These are phyloP conservation scores for Ptilorrhoa leucosticta DNA, from an alignment of 2,113 vertebrate species.

Conservation along the genomic window DNA sequence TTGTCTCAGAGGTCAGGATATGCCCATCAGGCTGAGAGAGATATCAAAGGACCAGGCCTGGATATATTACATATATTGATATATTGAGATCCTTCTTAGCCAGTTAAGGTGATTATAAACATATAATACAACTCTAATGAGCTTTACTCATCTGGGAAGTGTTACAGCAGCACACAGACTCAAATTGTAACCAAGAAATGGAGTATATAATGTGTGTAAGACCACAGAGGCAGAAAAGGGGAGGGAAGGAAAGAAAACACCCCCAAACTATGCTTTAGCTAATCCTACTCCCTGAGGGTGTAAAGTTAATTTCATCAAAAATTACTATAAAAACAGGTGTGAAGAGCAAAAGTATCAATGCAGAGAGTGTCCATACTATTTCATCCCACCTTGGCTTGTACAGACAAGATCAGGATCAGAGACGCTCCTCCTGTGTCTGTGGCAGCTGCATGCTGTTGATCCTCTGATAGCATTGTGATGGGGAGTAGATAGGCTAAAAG, in stretches of 20 bases:
- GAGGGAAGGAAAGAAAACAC: rapidly evolving
- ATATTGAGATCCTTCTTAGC: neutral
- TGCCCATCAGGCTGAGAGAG: neutral
- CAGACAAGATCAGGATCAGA: neutral
- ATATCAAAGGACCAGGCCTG: neutral
- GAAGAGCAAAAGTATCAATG: neutral
- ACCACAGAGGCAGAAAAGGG: neutral
- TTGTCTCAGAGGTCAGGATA: neutral
- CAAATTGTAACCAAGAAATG: neutral
- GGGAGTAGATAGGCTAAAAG: neutral
- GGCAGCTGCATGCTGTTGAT: neutral
- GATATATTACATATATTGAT: neutral
- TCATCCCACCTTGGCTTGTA: neutral
- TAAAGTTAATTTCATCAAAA: neutral
- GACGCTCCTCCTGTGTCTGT: neutral
- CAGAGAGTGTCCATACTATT: neutral
- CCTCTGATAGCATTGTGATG: neutral
- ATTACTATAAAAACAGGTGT: neutral
- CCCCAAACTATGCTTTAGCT: neutral
- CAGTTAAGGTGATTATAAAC: neutral
- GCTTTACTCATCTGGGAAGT: neutral
- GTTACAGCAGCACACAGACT: neutral
- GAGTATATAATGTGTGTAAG: neutral
- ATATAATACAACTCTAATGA: neutral
- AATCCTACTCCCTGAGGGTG: neutral